Conservation (phyloP, 2,888 invertebrate genomes). For the Drosophila prolongata region DNA sequence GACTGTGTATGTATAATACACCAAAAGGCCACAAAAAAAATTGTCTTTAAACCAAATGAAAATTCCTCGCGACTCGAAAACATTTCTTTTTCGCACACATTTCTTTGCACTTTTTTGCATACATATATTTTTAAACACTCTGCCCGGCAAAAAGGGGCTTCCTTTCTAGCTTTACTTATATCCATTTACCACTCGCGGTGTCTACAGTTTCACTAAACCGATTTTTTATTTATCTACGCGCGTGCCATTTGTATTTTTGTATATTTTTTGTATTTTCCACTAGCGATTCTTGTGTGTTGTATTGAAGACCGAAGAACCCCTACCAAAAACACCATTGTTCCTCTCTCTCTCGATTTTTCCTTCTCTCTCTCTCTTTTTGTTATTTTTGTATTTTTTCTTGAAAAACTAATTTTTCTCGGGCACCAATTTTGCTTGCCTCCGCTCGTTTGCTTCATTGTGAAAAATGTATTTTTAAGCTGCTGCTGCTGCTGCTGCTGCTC, state of each 20-base stretch:
- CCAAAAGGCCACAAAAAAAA: slow-evolving; percentile 65
- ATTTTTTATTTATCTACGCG: slow-evolving; percentile 65
- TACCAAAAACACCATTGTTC: slow-evolving; percentile 18
- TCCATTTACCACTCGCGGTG: slow-evolving; percentile 20
- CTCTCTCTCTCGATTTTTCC: slow-evolving; percentile 9
- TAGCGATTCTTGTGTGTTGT: slow-evolving; percentile 9
- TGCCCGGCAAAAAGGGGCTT: slow-evolving; percentile 35
- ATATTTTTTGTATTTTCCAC: slow-evolving; percentile 21
- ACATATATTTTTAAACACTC: slow-evolving; percentile 42
- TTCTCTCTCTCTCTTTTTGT: slow-evolving; percentile 29
- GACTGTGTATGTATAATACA: slow-evolving; percentile 74
- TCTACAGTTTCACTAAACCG: slow-evolving; percentile 25
- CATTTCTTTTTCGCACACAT: slow-evolving; percentile 24
- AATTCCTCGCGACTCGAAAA: slow-evolving; percentile 38
- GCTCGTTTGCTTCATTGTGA: slow-evolving; percentile 75
- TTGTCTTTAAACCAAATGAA: slow-evolving; percentile 36
- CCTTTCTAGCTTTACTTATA: slow-evolving; percentile 29
- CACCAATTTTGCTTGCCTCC: slow-evolving; percentile 64
- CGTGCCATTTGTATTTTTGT: slow-evolving; percentile 64
- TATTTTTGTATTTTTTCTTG: slow-evolving; percentile 36
- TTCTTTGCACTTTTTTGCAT: slow-evolving; percentile 26
- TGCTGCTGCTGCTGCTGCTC: slow-evolving; percentile 55
- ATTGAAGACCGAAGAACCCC: slow-evolving; percentile 5
- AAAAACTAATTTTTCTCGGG: slow-evolving; percentile 35
- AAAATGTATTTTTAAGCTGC: slow-evolving; percentile 78